Base-by-base conservation (phyloP, 2,797 vertebrate genomes). In the Tangara arthus region DNA sequence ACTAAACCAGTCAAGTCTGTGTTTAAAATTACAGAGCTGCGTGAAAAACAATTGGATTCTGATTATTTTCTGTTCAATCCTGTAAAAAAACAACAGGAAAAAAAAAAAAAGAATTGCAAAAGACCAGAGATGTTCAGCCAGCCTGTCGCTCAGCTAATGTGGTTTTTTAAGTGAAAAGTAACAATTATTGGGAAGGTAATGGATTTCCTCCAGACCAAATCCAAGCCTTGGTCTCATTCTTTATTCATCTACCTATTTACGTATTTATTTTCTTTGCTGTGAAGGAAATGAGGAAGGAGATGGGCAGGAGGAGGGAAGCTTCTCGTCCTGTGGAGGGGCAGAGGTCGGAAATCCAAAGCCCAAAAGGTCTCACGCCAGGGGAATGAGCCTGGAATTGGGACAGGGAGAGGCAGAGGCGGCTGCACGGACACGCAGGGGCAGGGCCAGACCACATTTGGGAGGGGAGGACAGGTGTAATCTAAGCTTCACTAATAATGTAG, bases 381-480 rank as follows among this genome's bases (percentile, higher is more conserved):
- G 91, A 80, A 83, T 12, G 65, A 94, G 24, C 87, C 57, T 8
- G 93, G 20, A 37, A 87, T 66, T 89, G 90, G 78, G 72, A 55
- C 41, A 75, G 87, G 86, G 57, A 83, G n/a, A 60, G 68, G 65
- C 94, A 85, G 71, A 72, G 86, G 75, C 82, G 73, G 87, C 82
- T 81, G 87, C 79, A 59, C 8, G 26, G 78, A 20, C 72, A 42
- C 49, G 1, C 71, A 50, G 78, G 89, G 87, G 32, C 73, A 90
- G 92, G 94, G 93, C 12, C 55, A 5, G 16, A 86, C 79, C 89
- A 82, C 66, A 21, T 94, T 97, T 95, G 92, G 94, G 91, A 95
- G 94, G 94, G 98, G 97, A 98, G 44, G 97, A 97, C 98, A 98
- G 99, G 99, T 99, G 99, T 99, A 99, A 99, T 99, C 99, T 99